Base-by-base conservation (phyloP, 2,113 vertebrate species). In the Malaclemys terrapin region DNA sequence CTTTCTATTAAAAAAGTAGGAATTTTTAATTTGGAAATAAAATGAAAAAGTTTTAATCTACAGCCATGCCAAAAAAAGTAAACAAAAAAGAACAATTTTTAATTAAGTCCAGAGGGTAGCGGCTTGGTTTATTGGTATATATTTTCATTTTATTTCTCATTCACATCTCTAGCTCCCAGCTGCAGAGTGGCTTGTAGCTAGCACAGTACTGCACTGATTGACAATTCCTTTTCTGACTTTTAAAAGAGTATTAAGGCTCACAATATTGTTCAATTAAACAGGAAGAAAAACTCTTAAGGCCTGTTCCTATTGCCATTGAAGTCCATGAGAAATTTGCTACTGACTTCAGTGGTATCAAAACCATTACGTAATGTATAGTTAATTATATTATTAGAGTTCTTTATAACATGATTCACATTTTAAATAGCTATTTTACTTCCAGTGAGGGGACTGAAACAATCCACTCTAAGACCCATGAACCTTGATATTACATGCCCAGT, bases 11-110 rank as follows among this genome's bases (percentile, higher is more conserved):
- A 94, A 96, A 45, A 96, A 87, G 92, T 95, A 88, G 95, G 14
- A 90, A 94, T 95, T 97, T 96, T 97, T 96, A 97, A 96, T 97
- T 96, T 96, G 93, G 93, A 93, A 94, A 87, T 94, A 91, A 94
- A 92, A 47, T 88, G 89, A 89, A 93, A 95, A 53, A 3, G 17
- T 78, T 95, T 91, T 89, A 65, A 89, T 94, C 89, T 87, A 1
- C 24, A 87, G 92, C 92, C 92, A 80, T 47, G 20, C 92, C 90
- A 76, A 94, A 95, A 8, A 97, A 92, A 42, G 93, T 75, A 82
- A 95, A 85, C 90, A 85, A 96, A 6, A 11, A 59, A 89, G 95
- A 90, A 16, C 90, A 24, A 22, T 4, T 92, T 88, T 87, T 79
- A 88, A 83, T 53, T 89, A 96, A 90, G 87, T 76, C 94, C 69